Evolutionary conservation across 2,797 vertebrate genomes (phyloP), one percentile per base, ranked within the genome.

Genomic region (Lepilemur septentrionalis): DNA sequence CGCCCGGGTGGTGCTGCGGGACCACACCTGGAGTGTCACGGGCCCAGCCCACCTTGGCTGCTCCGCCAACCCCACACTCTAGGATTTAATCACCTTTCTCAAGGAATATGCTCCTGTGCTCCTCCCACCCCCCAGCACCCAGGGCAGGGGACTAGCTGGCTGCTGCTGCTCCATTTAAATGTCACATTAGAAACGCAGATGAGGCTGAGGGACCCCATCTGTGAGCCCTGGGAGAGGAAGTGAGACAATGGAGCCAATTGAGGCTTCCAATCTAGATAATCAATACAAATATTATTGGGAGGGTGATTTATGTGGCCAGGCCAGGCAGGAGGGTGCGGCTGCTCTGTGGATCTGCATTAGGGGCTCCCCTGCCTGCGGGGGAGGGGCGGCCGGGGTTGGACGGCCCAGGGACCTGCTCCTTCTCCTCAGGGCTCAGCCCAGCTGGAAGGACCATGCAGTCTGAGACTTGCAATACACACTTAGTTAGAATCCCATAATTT

Each of bases 261-360:
- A 98, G 96, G 97, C 97, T 98, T 91, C 98, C 98, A 98, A 98
- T 98, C 98, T 97, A 98, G 98, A 98, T 98, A 98, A 98, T 98
- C 98, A 98, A 99, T 99, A 99, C 98, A 98, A 98, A 99, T 98
- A 98, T 98, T 98, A 98, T 99, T 97, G 98, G 98, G 97, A 98
- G 83, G 96, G 97, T 98, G 98, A 98, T 99, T 98, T 98, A 98
- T 99, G 98, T 98, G 98, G 92, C 50, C 12, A 92, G 80, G 84
- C 84, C 35, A 9, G 94, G 57, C 95, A 95, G 98, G 97, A 98
- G 98, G 97, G 94, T 57, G 94, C 95, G 96, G 88, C 96, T 67
- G 96, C 93, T 89, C 91, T 72, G 96, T 97, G 96, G 96, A 95
- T 97, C 95, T 96, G 95, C 85, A 46, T 94, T 76, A 89, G 97